phyloP scores from a whole-genome alignment of 2,113 vertebrate species.

The Poecilia latipinna region DNA sequence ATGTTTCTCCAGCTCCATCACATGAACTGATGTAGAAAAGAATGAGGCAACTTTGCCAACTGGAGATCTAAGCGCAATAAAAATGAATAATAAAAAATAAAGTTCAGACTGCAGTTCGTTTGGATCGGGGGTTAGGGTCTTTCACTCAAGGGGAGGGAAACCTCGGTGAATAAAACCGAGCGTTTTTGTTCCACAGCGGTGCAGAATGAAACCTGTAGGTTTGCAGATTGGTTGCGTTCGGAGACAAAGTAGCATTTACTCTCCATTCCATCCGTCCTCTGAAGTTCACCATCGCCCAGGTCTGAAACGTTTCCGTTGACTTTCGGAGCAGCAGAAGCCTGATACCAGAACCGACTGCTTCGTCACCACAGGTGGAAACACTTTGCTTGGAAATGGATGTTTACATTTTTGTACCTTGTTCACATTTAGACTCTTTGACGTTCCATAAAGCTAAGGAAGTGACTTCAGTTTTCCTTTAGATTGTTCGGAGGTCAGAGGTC shows the following conservation, averaged over 20 bases:
- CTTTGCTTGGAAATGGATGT: conserved; percentile 64
- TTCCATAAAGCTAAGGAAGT: conserved; percentile 52
- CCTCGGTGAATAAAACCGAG: not conserved
- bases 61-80: conserved; percentile 24
- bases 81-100: not conserved
- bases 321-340: conserved; percentile 50
- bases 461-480: conserved; percentile 52
- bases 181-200: not conserved
- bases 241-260: conserved; percentile 50
- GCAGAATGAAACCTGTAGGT: conserved; percentile 28
- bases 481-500: conserved; percentile 24
- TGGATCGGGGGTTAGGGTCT: conserved; percentile 1
- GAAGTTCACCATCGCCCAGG: conserved; percentile 23
- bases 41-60: conserved; percentile 43
- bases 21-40: conserved; percentile 7
- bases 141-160: not conserved
- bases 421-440: conserved; percentile 61
- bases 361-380: conserved; percentile 77
- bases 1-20: conserved; percentile 29
- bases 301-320: conserved; percentile 63
- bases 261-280: conserved; percentile 25
- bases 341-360: conserved; percentile 68
- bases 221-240: conserved; percentile 57
- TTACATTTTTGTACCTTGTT: conserved; percentile 59
- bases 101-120: not conserved